Evolutionary conservation across 2,888 invertebrate genomes (phyloP).

Genomic region (Odontothrips loti): DNA sequence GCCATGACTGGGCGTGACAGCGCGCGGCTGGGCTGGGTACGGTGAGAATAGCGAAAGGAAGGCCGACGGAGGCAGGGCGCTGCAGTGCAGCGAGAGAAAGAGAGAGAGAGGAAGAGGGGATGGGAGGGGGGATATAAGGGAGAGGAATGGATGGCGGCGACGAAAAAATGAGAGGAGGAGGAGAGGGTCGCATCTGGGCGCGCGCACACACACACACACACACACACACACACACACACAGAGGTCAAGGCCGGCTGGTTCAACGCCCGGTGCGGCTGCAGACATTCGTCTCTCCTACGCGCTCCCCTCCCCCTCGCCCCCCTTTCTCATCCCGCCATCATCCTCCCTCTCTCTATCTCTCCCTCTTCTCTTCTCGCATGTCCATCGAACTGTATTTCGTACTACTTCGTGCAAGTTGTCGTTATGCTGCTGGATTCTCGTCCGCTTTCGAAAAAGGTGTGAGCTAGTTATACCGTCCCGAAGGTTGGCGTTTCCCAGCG

Average conservation of each 20-base stretch:
- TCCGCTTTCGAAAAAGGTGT: too few species aligned
- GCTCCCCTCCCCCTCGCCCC: not conserved
- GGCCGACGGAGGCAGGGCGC: not conserved
- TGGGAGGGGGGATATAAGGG: not conserved
- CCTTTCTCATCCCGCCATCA: not conserved
- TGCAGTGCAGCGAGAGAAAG: not conserved
- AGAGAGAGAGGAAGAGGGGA: not conserved
- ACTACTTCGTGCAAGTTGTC: too few species aligned
- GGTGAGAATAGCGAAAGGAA: too few species aligned
- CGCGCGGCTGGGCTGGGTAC: too few species aligned
- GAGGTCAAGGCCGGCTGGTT: slow-evolving; percentile 19
- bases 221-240: not conserved
- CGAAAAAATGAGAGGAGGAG: not conserved
- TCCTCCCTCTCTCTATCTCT: not conserved
- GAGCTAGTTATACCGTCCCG: too few species aligned
- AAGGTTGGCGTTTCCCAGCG: too few species aligned
- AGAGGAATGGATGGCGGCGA: not conserved
- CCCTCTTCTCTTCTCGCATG: not conserved
- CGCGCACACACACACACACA: not conserved
- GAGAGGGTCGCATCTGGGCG: not conserved
- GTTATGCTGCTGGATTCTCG: too few species aligned
- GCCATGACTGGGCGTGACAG: too few species aligned
- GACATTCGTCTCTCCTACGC: not conserved
- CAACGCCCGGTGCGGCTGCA: not conserved
- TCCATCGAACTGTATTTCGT: too few species aligned